Conservation (phyloP, 2,888 invertebrate genomes). For the Cabera pusaria region DNA sequence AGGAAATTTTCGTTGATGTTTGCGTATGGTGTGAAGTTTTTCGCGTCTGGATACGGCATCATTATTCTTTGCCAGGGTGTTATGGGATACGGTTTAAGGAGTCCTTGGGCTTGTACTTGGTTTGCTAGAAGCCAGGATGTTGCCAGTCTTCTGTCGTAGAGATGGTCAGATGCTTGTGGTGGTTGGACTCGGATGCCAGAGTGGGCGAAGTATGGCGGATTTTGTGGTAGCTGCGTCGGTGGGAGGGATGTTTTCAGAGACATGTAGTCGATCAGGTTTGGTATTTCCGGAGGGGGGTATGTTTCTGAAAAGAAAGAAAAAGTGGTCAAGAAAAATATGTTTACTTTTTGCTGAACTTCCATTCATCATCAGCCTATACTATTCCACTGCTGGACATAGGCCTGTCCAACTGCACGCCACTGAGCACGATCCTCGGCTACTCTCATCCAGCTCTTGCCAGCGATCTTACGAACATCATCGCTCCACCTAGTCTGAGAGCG, state of each 20-base stretch:
- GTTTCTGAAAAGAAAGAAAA: conserved; percentile 59
- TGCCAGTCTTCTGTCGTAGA: conserved; percentile 77
- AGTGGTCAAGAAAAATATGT: too few relatives aligned
- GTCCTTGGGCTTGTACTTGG: conserved; percentile 73
- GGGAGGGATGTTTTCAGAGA: conserved; percentile 61
- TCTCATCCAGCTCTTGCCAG: too few relatives aligned
- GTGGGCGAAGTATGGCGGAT: conserved; percentile 69
- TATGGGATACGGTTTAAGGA: conserved; percentile 77
- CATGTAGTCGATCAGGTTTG: conserved; percentile 76
- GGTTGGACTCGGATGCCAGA: conserved; percentile 68
- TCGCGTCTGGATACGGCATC: conserved; percentile 74
- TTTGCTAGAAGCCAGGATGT: conserved; percentile 82
- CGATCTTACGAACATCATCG: too few relatives aligned
- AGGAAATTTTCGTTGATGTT: conserved; percentile 64
- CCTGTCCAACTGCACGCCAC: too few relatives aligned
- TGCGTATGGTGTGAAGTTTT: conserved; percentile 68
- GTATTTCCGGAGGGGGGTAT: conserved; percentile 63
- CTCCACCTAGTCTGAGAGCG: too few relatives aligned
- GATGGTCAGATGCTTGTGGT: conserved; percentile 57
- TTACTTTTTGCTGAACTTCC: too few relatives aligned
- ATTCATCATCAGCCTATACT: too few relatives aligned
- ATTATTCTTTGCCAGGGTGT: conserved; percentile 84
- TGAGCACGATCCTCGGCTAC: too few relatives aligned
- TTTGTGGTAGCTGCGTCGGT: conserved; percentile 54
- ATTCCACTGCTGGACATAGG: too few relatives aligned